Evolutionary conservation across 2,113 vertebrate species (phyloP), one percentile per base, ranked within the genome.

Genomic region (Pomatostomus ruficeps): DNA sequence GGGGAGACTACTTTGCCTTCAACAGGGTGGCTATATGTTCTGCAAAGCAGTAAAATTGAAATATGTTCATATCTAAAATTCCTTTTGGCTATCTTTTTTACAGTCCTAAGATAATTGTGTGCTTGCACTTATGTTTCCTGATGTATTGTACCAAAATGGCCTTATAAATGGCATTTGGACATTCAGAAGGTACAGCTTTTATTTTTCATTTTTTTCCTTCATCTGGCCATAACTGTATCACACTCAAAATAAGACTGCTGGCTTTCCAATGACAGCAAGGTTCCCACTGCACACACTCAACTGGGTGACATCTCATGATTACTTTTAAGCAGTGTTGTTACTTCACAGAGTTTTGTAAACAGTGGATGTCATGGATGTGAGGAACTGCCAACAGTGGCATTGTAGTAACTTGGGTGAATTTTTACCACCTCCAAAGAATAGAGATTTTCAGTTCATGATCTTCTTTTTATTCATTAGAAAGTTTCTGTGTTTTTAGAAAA

Each of bases 141-240:
- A 38, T 54, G n/a, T 16, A 65, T 82, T 85, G 31, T 43, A 57
- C 40, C 25, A 67, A 68, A 89, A 67, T n/a, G 43, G 25, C 21
- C 8, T 75, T 73, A 29, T 35, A 35, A 24, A 26, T 71, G 61
- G 45, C 22, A 40, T 78, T 79, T 42, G 35, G 40, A 63, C 22
- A 21, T 82, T 83, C 10, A 11, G 36, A 81, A 89, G n/a, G 25
- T 20, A 66, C 16, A 67, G 17, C 3, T 49, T 14, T 28, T 14
- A 19, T 57, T 24, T 24, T 33, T 3, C 5, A 4, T 6, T 43
- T 11, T 24, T 35, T 5, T 3, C 2, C 12, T 1, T 40, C 18
- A 40, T 54, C 68, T 48, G 52, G 14, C 46, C 19, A 9, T 38
- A 87, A 55, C 25, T 43, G 22, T 28, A 15, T 59, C n/a, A 46